Conservation (phyloP, 1,140 invertebrate species). For the Caenorhabditis brenneri region DNA sequence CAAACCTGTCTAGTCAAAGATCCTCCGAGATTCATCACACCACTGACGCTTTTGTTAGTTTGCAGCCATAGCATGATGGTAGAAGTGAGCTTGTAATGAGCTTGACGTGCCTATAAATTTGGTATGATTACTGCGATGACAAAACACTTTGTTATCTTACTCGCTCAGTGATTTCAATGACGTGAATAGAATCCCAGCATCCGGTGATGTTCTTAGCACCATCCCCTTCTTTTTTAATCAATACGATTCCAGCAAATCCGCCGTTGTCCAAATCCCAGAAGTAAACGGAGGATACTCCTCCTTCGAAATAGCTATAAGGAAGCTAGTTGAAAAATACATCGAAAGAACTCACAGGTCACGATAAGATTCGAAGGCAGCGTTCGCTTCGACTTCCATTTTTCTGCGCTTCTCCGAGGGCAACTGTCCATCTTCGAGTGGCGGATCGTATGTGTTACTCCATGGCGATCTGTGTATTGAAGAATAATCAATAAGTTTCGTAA, state of each 20-base stretch:
- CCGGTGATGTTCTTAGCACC: conserved; percentile 94
- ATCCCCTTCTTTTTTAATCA: conserved; percentile 95
- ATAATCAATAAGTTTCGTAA: background rate
- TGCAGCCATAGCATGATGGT: conserved; percentile 99
- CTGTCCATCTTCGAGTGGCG: conserved; percentile 94
- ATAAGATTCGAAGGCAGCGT: conserved; percentile 97
- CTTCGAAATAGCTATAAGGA: conserved; percentile 84
- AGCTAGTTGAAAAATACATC: background rate
- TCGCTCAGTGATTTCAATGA: conserved; percentile 86
- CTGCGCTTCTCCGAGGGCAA: conserved; percentile 94
- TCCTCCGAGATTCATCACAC: conserved; percentile 97
- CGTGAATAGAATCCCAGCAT: conserved; percentile 99
- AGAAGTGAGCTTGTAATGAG: conserved; percentile 97
- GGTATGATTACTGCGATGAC: conserved; percentile 55
- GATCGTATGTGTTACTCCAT: conserved; percentile 98
- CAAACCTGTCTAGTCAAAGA: conserved; percentile 90
- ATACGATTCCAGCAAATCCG: conserved; percentile 96
- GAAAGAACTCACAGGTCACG: conserved; percentile 83
- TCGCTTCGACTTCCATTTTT: conserved; percentile 95
- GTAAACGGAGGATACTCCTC: conserved; percentile 97
- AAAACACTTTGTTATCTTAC: conserved; percentile 36
- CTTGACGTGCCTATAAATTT: conserved; percentile 87
- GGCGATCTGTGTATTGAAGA: conserved; percentile 80
- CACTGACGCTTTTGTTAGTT: conserved; percentile 92
- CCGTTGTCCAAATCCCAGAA: conserved; percentile 95